phyloP scores from a whole-genome alignment of 1,140 invertebrate species.

The Sweltsa coloradensis region DNA sequence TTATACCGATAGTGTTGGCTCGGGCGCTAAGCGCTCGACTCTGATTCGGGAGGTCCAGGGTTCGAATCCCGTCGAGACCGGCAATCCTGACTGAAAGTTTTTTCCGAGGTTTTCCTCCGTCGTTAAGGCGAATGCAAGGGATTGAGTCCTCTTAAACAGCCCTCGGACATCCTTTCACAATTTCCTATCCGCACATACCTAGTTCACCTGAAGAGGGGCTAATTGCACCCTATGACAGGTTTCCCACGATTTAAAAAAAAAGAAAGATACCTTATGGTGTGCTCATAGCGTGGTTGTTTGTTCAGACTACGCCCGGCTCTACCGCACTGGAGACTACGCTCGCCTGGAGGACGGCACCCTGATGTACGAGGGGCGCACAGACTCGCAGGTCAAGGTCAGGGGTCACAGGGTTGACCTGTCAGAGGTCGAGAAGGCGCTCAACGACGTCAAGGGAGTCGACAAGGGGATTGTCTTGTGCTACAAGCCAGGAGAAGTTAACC shows the following conservation, averaged over 20 bases:
- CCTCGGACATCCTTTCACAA: too few relatives aligned
- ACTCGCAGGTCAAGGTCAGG: conserved; percentile 77
- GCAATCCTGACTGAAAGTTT: too few relatives aligned
- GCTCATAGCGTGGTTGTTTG: conserved; percentile 8
- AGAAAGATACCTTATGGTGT: background rate
- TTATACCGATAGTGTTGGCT: too few relatives aligned
- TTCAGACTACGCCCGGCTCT: conserved; percentile 50
- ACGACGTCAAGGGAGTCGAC: conserved; percentile 39
- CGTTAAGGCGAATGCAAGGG: too few relatives aligned
- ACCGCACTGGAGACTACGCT: conserved; percentile 74
- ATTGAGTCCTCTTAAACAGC: too few relatives aligned
- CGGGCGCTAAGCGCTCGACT: too few relatives aligned
- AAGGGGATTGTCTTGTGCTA: conserved; percentile 64
- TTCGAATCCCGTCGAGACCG: too few relatives aligned
- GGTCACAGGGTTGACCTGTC: conserved; percentile 74
- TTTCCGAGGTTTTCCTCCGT: too few relatives aligned
- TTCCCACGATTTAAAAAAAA: background rate
- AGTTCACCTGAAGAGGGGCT: too few relatives aligned
- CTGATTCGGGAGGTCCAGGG: too few relatives aligned
- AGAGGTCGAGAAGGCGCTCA: conserved; percentile 63
- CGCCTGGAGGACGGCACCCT: conserved; percentile 53
- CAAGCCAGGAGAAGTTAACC: conserved; percentile 52
- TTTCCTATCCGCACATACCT: too few relatives aligned
- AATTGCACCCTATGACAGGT: too few relatives aligned
- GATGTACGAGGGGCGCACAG: conserved; percentile 68